Conservation (phyloP, 2,797 vertebrate species). For the Lophotriccus pileatus region DNA sequence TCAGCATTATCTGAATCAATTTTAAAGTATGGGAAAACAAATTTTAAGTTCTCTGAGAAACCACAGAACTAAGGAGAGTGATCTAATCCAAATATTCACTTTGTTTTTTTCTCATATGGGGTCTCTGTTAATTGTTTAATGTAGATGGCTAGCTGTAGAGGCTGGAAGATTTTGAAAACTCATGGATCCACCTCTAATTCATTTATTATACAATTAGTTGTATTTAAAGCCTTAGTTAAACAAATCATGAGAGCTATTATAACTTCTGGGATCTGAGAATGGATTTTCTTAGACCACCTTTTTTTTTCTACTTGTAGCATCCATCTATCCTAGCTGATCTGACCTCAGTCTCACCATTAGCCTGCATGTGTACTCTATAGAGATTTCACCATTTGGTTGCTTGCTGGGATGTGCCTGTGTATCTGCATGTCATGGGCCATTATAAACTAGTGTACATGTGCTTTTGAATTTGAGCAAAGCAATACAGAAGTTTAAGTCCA, state of each 20-base stretch:
- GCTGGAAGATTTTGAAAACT: background rate
- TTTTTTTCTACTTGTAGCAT: background rate
- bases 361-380: too few relatives aligned
- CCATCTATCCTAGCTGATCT: background rate
- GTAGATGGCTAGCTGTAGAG: background rate
- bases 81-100: background rate
- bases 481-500: background rate
- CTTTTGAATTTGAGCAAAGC: background rate
- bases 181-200: background rate
- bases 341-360: background rate
- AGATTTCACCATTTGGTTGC: background rate
- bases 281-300: background rate
- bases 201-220: background rate
- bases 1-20: background rate
- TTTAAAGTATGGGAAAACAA: background rate
- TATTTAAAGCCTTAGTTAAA: background rate
- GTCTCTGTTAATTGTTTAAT: background rate
- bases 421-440: background rate
- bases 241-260: background rate
- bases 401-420: background rate
- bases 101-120: background rate
- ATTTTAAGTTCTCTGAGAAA: background rate
- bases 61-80: background rate
- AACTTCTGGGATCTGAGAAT: background rate
- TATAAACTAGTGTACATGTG: background rate